A percentile compares a stretch with the other conserved stretches of the same genome.
These are phyloP conservation scores for Capitulum mitella DNA, from an alignment of 2,888 invertebrate genomes.

Conservation along the genomic window DNA sequence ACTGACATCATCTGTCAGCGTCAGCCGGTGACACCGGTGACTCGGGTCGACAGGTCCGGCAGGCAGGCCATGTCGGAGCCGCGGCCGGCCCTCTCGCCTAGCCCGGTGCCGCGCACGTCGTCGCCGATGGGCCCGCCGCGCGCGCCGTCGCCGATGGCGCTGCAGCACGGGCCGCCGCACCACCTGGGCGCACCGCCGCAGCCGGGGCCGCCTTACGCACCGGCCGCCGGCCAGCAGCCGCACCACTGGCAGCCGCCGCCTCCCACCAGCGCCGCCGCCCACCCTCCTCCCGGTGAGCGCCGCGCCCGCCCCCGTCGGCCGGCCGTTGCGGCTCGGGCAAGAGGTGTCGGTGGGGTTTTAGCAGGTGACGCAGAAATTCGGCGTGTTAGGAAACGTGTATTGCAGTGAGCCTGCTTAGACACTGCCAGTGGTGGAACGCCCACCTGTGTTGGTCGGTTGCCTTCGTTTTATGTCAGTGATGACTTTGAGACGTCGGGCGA, in stretches of 20 bases:
- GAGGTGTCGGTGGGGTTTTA: no score
- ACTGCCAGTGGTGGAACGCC: no score
- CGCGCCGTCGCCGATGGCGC: neutral
- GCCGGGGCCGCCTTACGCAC: neutral
- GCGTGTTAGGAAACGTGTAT: no score
- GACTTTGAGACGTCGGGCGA: no score
- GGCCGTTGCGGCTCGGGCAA: no score
- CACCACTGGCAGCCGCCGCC: conserved; percentile 1
- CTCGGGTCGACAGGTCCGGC: no score
- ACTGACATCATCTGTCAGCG: no score
- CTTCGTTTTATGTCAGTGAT: no score
- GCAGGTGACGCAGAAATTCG: no score
- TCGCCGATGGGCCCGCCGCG: conserved; percentile 18
- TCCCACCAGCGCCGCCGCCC: neutral
- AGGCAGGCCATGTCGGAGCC: conserved; percentile 13
- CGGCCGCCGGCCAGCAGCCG: neutral
- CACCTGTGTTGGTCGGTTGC: no score
- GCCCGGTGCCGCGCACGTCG: conserved; percentile 6
- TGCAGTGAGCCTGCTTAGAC: no score
- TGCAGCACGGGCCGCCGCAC: neutral
- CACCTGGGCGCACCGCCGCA: neutral
- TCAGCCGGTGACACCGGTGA: no score
- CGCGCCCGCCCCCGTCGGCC: neutral
- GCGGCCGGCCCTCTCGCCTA: neutral
- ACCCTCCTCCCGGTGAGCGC: neutral